Conservation (phyloP, 1,140 invertebrate species). For the Drosophila tropicalis region DNA sequence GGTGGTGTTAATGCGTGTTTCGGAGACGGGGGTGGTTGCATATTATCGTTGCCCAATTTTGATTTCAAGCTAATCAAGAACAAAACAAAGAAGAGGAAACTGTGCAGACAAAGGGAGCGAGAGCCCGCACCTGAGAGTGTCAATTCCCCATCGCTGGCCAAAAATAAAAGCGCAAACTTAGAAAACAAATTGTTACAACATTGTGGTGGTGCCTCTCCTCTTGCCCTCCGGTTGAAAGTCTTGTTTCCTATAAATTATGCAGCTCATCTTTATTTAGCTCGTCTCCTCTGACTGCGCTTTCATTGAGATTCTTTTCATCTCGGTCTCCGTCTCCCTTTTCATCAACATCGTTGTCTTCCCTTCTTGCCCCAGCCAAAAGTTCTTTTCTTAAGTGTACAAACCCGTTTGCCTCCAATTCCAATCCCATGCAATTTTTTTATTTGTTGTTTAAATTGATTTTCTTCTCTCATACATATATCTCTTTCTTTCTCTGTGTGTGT, state of each 20-base stretch:
- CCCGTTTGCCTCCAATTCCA: constrained; percentile 42
- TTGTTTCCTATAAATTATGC: constrained; percentile 68
- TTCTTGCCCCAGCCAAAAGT: background rate
- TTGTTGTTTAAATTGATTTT: constrained; percentile 70
- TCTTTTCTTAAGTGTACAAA: constrained; percentile 39
- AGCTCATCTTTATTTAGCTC: constrained; percentile 74
- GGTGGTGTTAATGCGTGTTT: background rate
- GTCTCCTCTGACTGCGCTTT: constrained; percentile 39
- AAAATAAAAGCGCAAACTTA: constrained; percentile 11
- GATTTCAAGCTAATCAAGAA: background rate
- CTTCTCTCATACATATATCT: constrained; percentile 20
- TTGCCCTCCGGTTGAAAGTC: constrained; percentile 2
- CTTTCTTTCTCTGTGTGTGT: constrained; percentile 10
- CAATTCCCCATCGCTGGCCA: background rate
- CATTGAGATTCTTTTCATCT: constrained; percentile 64
- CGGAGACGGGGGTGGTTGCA: background rate
- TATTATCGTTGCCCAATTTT: constrained; percentile 1
- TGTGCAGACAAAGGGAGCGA: background rate
- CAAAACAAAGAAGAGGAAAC: background rate
- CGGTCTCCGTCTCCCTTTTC: constrained; percentile 9
- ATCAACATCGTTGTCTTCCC: background rate
- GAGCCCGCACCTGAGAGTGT: constrained; percentile 12
- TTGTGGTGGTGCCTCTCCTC: background rate
- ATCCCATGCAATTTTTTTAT: constrained; percentile 47
- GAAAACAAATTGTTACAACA: constrained; percentile 15